Percentiles rank a stretch among this genome's conserved stretches.
Evolutionary conservation across 2,888 invertebrate species (phyloP).

Genomic region (Apoda limacodes): DNA sequence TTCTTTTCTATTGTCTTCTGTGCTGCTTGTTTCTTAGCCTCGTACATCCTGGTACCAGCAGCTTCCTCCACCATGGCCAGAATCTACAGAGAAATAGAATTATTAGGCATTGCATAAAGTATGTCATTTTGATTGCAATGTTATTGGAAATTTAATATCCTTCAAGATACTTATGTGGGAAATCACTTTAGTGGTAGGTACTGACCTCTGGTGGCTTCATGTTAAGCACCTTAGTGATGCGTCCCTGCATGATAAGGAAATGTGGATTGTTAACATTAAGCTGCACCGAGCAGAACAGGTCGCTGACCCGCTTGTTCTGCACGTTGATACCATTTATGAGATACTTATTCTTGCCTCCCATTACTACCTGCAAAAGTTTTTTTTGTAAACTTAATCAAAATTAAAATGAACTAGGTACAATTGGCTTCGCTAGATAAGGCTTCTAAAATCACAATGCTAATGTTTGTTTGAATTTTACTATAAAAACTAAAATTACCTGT

Average conservation of each 20-base stretch:
- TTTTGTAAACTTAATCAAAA: too few relatives aligned
- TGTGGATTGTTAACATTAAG: slow-evolving; percentile 99
- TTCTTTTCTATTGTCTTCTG: slow-evolving; percentile 92
- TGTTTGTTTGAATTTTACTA: neutral
- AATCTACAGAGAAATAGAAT: slow-evolving; percentile 65
- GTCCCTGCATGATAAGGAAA: slow-evolving; percentile 99
- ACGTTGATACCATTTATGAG: slow-evolving; percentile 93
- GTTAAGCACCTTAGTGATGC: slow-evolving; percentile 97
- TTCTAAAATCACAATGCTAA: neutral
- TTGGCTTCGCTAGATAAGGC: neutral
- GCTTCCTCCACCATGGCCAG: slow-evolving; percentile 99
- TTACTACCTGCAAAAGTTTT: slow-evolving; percentile 70
- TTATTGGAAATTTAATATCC: too few relatives aligned
- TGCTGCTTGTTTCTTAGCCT: slow-evolving; percentile 89
- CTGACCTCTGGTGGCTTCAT: slow-evolving; percentile 97
- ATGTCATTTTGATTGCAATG: neutral
- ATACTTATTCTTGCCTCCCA: slow-evolving; percentile 93
- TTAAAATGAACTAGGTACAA: neutral
- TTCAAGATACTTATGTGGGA: too few relatives aligned
- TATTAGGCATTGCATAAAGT: neutral
- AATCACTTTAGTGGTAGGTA: slow-evolving; percentile 1
- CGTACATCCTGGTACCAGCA: slow-evolving; percentile 97
- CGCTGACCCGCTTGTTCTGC: slow-evolving; percentile 89
- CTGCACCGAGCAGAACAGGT: slow-evolving; percentile 96
- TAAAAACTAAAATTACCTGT: slow-evolving; percentile 68